Conservation (phyloP, 37 sponge, comb jelly and placozoan species). For the Crambe crambe region DNA sequence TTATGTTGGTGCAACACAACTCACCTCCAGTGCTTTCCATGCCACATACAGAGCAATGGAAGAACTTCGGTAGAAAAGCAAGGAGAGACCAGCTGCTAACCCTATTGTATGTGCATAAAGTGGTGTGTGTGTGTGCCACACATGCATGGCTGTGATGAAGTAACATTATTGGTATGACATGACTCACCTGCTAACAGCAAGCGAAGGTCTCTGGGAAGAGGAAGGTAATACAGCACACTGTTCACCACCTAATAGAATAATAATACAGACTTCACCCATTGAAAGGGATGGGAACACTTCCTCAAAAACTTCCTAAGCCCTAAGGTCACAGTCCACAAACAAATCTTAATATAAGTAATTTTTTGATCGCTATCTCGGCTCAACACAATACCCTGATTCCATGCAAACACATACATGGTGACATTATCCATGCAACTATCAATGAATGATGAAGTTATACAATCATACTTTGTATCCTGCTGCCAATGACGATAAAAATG, state of each 20-base stretch:
- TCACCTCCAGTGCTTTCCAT: slow-evolving; percentile 59
- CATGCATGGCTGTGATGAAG: too few species aligned
- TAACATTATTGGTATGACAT: too few species aligned
- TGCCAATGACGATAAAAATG: slow-evolving; percentile 17
- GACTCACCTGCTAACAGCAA: background rate
- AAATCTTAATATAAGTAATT: background rate
- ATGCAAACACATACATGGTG: too few species aligned
- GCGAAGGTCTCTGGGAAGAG: background rate
- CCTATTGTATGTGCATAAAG: slow-evolving; percentile 1
- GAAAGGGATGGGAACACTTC: background rate
- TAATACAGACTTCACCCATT: too few species aligned
- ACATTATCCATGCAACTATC: too few species aligned
- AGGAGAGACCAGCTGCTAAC: slow-evolving; percentile 54
- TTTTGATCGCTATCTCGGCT: too few species aligned
- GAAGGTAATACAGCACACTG: background rate
- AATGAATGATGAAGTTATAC: too few species aligned
- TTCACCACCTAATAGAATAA: slow-evolving; percentile 15
- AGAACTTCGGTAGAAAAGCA: slow-evolving; percentile 45
- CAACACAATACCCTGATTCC: too few species aligned
- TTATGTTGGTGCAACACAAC: background rate
- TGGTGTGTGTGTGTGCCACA: too few species aligned
- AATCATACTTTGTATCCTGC: slow-evolving; percentile 37
- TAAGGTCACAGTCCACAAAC: background rate
- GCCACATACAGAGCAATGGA: slow-evolving; percentile 48
- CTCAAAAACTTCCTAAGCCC: background rate